Base-by-base conservation (phyloP, 2,888 invertebrate genomes). In the Miltochrista miniata region DNA sequence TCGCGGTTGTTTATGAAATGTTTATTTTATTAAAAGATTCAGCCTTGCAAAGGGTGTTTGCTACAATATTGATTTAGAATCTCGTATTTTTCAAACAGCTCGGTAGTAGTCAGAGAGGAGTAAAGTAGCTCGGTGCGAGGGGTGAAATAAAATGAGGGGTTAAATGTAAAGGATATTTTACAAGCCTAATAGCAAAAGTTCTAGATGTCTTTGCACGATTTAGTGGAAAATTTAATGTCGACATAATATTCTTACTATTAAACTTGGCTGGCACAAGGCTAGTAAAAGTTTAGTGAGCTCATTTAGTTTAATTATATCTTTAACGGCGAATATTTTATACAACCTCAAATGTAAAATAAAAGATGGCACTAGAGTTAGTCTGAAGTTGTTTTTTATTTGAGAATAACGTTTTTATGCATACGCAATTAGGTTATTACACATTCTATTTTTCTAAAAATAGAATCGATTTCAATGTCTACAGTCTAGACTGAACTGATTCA, bases 1-100 rank as follows among this genome's bases (percentile, higher is more conserved):
- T 50, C 47, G 56, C 34, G 50, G 41, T 53, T 47, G 45, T 54
- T 58, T 48, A 48, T 49, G 51, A 52, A 63, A 50, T 59, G 53
- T 61, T 59, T 56, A 50, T 64, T 65, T 65, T 66, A 59, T 64
- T 64, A 63, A 58, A 60, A 45, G 38, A 48, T 35, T 37, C 47
- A 44, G 34, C 55, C 50, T 54, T 53, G 48, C 39, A 34, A 57
- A 60, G 62, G 51, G 54, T 56, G 62, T 61, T 50, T 51, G 48
- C 41, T 57, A 56, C 40, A 41, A 58, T 61, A 66, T 63, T 63
- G 47, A 56, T 66, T 54, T 48, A 52, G 44, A 41, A 44, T 56
- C 45, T 52, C 15, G 29, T 30, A 30, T 54, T 59, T 56, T n/a
- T n/a, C n/a, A n/a, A n/a, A n/a, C n/a, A n/a, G n/a, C n/a, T n/a